Evolutionary conservation across 2,113 vertebrate genomes (phyloP), one percentile per base, ranked within the genome.

Genomic region (Pseudonaja textilis): DNA sequence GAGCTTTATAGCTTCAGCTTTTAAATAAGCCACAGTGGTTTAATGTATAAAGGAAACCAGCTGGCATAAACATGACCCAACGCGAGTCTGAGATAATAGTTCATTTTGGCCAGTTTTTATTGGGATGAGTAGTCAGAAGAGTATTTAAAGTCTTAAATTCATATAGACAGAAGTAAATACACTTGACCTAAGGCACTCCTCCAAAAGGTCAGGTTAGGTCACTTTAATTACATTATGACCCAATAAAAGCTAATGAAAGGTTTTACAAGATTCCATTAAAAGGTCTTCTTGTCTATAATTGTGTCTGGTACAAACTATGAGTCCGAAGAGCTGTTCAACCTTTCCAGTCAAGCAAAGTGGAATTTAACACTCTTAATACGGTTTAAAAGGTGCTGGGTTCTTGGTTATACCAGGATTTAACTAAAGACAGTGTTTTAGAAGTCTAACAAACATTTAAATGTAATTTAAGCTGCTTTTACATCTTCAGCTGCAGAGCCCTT

Each of bases 151-250:
- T 91, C 95, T 93, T 94, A 93, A 95, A 95, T 95, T 95, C 90
- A 95, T 89, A 94, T 93, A 94, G 85, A 95, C 93, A 96, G 59
- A 96, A 97, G 89, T 97, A 97, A 97, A 96, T 92, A 96, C n/a
- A 96, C 93, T 96, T 97, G 94, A 97, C 95, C 95, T 89, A 56
- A 96, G 92, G 95, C 91, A 93, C 96, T 94, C 91, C 26, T 93
- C 92, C 57, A 89, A 96, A 91, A 97, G 95, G 91, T 93, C 3
- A 55, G 54, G 93, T 95, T 93, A 89, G 93, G 87, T 91, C 91
- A 93, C 88, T 94, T 96, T 94, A 93, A 96, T 92, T 89, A 93
- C 90, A 59, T 94, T 95, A 95, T 74, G 89, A 96, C 93, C 94
- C 93, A 95, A 50, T 12, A 86, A 90, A 97, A 91, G 54, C 45